Base-by-base conservation (phyloP, 2,113 vertebrate species). In the Cinclus mexicanus region DNA sequence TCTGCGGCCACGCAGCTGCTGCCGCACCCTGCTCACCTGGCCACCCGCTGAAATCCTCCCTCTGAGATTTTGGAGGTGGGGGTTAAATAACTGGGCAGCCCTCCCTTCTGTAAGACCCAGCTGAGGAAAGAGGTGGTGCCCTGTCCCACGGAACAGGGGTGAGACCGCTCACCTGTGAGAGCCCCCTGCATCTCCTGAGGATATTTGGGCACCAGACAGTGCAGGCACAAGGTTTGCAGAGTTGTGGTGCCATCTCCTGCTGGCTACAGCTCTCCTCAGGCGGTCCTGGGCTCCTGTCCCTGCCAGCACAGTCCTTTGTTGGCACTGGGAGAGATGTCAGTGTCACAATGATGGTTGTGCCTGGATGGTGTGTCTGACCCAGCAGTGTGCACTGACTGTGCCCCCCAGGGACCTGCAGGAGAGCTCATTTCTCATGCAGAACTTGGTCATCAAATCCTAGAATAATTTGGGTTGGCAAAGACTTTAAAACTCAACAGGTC, bases 21-120 rank as follows among this genome's bases (percentile, higher is more conserved):
- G 65, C 91, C 37, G 79, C 50, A 70, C 31, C 25, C 28, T 22
- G 15, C 75, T 70, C 64, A 20, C 42, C 63, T 10, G 63, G 37
- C 61, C 10, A 31, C 17, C 6, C 28, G 1, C 33, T 55, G 49
- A 49, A 60, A 61, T 12, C n/a, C 9, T 7, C 31, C 4, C 71
- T 0, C 7, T 5, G 64, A 47, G 6, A 7, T 18, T 37, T 15
- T 9, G 7, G 20, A 10, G 23, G 11, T 1, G 0, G 20, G 2
- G 0, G 31, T 24, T 8, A 18, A 35, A 60, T 7, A 49, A 3
- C 20, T 1, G 20, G 9, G 15, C 46, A 50, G 44, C 33, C 7
- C 20, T 50, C 50, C 9, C 1, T 65, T 18, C 52, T 28, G 42
- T 15, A 13, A 59, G 69, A 15, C 1, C 15, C 53, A 18, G 44